These are phyloP conservation scores for Cladopsammia gracilis DNA, from an alignment of 64 coral and sea anemone species.

Conservation along the genomic window DNA sequence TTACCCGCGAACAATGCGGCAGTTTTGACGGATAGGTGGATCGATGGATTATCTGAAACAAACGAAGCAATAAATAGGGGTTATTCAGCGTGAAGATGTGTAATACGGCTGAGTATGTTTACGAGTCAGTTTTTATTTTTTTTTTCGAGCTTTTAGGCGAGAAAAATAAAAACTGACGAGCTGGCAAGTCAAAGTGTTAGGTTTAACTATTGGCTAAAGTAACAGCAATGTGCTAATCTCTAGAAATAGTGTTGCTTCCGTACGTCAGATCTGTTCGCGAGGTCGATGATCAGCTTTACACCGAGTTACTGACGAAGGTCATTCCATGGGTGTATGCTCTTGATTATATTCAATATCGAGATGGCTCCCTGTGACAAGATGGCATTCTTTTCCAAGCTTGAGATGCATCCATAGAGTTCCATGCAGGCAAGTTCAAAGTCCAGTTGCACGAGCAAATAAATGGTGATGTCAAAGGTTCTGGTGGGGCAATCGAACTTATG, in stretches of 20 bases:
- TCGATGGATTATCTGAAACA: background rate
- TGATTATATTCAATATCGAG: background rate
- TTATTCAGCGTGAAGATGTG: too few species aligned
- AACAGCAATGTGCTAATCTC: too few species aligned
- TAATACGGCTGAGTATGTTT: too few species aligned
- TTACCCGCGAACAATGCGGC: background rate
- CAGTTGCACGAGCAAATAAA: background rate
- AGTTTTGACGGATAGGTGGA: background rate
- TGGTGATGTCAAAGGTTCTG: background rate
- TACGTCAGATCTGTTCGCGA: background rate
- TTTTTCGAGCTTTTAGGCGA: too few species aligned
- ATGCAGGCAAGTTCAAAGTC: background rate
- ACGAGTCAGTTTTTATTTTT: too few species aligned
- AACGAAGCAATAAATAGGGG: too few species aligned
- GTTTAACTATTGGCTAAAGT: background rate
- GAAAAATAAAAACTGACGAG: background rate
- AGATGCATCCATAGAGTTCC: background rate
- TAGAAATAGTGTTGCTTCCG: background rate
- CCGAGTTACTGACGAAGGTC: background rate
- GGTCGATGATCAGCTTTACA: background rate
- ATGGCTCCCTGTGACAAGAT: background rate
- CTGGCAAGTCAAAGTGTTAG: background rate
- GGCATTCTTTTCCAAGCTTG: background rate
- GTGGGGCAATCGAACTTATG: background rate
- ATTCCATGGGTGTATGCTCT: slow-evolving; percentile 1